These are phyloP conservation scores for Drosophila cognata DNA, from an alignment of 2,888 invertebrate species.

Conservation along the genomic window DNA sequence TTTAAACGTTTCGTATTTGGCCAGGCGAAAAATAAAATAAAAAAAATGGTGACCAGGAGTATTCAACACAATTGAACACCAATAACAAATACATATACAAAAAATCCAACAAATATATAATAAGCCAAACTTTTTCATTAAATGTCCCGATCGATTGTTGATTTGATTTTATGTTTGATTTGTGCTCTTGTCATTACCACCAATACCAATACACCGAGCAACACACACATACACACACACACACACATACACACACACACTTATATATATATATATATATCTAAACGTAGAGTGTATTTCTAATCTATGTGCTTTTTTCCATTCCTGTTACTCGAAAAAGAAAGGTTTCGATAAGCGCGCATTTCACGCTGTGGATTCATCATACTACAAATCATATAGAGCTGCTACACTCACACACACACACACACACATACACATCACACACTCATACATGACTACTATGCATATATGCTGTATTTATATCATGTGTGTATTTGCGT, in stretches of 20 bases:
- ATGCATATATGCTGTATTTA: constrained; percentile 64
- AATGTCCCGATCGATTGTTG: constrained; percentile 72
- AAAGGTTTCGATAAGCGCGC: constrained; percentile 37
- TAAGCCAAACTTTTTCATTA: constrained; percentile 54
- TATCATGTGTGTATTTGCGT: constrained; percentile 74
- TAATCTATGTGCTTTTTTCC: constrained; percentile 59
- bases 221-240: constrained; percentile 13
- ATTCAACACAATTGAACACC: constrained; percentile 13
- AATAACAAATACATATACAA: constrained; percentile 11
- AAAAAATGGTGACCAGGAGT: constrained; percentile 5
- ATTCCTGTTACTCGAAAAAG: constrained; percentile 35
- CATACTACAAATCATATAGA: constrained; percentile 34
- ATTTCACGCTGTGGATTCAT: constrained; percentile 34
- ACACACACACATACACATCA: constrained; percentile 2
- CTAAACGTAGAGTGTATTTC: constrained; percentile 47
- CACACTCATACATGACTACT: constrained; percentile 19
- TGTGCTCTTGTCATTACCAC: constrained; percentile 48
- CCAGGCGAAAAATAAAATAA: not conserved
- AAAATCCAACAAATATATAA: constrained; percentile 1
- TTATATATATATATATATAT: not conserved
- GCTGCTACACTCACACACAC: constrained; percentile 13
- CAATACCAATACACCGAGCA: not conserved
- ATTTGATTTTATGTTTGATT: constrained; percentile 56
- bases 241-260: constrained; percentile 23
- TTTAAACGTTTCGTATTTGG: not conserved